Conservation (phyloP, 2,113 vertebrate species). For the Calyptommatus sinebrachiatus region DNA sequence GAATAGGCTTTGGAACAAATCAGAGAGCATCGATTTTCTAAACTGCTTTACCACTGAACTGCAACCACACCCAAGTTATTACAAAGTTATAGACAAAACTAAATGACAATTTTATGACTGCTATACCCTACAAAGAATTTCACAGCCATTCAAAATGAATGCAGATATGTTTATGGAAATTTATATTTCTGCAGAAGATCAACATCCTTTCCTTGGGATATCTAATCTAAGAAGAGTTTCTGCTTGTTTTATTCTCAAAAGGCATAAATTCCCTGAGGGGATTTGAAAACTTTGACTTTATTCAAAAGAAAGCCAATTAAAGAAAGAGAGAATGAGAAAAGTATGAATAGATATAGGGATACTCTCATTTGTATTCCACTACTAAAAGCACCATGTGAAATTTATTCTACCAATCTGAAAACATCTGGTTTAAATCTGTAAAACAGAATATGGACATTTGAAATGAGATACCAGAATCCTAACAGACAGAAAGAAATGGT, state of each 20-base stretch:
- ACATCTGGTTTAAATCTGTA: not conserved
- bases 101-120: slow-evolving; percentile 36
- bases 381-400: not conserved
- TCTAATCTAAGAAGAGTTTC: slow-evolving; percentile 56
- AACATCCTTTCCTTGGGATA: slow-evolving; percentile 50
- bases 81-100: slow-evolving; percentile 35
- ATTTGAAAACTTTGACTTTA: slow-evolving; percentile 29
- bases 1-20: too few species aligned
- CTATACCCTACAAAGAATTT: slow-evolving; percentile 37
- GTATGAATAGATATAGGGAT: slow-evolving; percentile 17
- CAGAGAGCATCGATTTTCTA: too few species aligned
- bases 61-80: not conserved
- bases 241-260: slow-evolving; percentile 37
- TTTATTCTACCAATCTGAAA: not conserved
- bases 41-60: too few species aligned
- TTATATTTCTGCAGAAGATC: slow-evolving; percentile 29
- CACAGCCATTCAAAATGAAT: slow-evolving; percentile 33
- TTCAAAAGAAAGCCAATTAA: slow-evolving; percentile 36
- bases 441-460: slow-evolving; percentile 1
- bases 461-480: not conserved
- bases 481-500: slow-evolving; percentile 21
- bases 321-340: slow-evolving; percentile 30
- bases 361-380: slow-evolving; percentile 30
- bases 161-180: slow-evolving; percentile 45
- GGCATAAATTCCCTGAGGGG: slow-evolving; percentile 46